These are phyloP conservation scores for Anoplopoma fimbria DNA, from an alignment of 2,113 vertebrate species.

Conservation along the genomic window DNA sequence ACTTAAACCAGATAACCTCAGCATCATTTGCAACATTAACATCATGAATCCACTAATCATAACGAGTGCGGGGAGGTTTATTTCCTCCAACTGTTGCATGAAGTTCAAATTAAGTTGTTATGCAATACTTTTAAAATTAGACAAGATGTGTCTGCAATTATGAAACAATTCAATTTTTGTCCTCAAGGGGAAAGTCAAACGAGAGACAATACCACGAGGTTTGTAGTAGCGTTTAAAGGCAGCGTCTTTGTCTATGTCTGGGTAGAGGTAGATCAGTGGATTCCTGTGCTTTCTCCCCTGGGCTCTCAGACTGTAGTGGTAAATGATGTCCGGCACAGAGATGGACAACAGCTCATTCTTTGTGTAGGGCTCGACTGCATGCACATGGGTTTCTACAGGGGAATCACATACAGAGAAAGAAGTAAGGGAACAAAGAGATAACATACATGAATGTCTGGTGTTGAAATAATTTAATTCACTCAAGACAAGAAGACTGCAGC, in stretches of 20 bases:
- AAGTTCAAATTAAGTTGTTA: background rate
- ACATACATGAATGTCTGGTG: too few relatives aligned
- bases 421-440: background rate
- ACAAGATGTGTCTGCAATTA: background rate
- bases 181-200: background rate
- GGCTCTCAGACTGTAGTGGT: conserved; percentile 88
- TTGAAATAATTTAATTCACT: background rate
- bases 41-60: background rate
- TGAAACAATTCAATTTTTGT: background rate
- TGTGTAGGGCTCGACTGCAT: conserved; percentile 91
- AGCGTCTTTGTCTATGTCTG: conserved; percentile 87
- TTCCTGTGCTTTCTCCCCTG: conserved; percentile 85
- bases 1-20: background rate
- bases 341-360: conserved; percentile 88
- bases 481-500: background rate
- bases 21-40: background rate
- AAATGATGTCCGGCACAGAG: conserved; percentile 88
- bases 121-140: background rate
- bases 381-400: conserved; percentile 76
- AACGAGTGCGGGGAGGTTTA: background rate
- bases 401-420: background rate
- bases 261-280: conserved; percentile 92
- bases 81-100: background rate
- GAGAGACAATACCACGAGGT: conserved; percentile 27
- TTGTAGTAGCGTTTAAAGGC: conserved; percentile 91